These are phyloP conservation scores for Turnix velox DNA, from an alignment of 2,113 vertebrate species.

Conservation along the genomic window DNA sequence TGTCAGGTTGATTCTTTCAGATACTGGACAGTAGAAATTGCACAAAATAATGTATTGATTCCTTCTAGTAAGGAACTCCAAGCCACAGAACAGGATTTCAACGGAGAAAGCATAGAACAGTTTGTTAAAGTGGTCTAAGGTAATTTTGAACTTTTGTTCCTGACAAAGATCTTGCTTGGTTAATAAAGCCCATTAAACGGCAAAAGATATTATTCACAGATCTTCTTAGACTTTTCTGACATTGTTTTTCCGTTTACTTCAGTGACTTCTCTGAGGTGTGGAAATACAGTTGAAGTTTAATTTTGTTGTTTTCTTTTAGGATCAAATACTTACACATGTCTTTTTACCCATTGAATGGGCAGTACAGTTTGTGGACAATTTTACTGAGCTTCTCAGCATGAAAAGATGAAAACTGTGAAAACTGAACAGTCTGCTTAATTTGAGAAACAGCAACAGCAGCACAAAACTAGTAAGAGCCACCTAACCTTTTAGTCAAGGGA, in stretches of 20 bases:
- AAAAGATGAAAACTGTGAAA: constrained; percentile 13
- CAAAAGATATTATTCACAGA: neutral
- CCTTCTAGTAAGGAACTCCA: neutral
- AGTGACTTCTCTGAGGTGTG: neutral
- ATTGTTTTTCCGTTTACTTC: neutral
- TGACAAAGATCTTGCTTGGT: neutral
- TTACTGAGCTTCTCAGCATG: neutral
- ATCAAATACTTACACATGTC: neutral
- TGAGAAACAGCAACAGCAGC: constrained; percentile 33
- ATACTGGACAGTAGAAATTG: neutral
- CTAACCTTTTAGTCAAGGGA: constrained; percentile 26
- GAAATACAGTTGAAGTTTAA: neutral
- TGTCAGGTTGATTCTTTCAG: neutral
- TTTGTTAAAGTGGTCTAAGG: neutral
- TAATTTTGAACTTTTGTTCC: neutral
- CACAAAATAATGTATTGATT: neutral
- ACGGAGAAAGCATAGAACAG: neutral
- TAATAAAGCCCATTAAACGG: neutral
- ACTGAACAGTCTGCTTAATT: constrained; percentile 2
- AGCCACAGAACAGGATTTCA: neutral
- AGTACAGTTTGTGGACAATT: neutral
- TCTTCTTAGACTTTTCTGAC: neutral
- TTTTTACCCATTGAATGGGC: neutral
- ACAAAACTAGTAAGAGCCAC: constrained; percentile 21
- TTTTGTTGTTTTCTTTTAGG: neutral